Evolutionary conservation across 2,113 vertebrate species (phyloP).

Genomic region (Passer montanus): DNA sequence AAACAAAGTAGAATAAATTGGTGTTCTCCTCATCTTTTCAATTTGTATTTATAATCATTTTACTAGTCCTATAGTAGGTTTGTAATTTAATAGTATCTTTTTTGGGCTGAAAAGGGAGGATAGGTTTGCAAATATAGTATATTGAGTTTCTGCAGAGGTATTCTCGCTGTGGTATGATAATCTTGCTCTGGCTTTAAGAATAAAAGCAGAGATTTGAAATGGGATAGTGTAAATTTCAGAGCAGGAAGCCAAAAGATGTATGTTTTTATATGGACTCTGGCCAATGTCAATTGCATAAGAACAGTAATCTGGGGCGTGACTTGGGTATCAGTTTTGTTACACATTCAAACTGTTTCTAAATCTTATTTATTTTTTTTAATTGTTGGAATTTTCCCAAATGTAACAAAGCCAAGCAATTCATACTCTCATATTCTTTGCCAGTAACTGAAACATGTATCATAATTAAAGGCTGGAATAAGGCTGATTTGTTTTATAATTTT

Average conservation of each 20-base stretch:
- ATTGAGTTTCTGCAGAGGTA: background rate
- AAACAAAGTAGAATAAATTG: background rate
- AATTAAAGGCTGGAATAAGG: background rate
- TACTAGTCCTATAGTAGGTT: background rate
- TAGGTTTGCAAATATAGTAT: background rate
- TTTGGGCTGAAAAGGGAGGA: background rate
- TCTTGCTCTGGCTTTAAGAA: background rate
- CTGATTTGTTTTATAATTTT: background rate
- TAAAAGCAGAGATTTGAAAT: background rate
- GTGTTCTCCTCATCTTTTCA: background rate
- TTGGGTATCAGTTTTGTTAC: slow-evolving; percentile 56
- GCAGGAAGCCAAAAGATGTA: slow-evolving; percentile 13
- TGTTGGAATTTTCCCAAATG: slow-evolving; percentile 55
- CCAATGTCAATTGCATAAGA: slow-evolving; percentile 46
- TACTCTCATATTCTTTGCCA: background rate
- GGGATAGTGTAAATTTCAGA: background rate
- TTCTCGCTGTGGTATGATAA: background rate
- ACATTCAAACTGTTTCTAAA: slow-evolving; percentile 44
- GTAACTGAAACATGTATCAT: background rate
- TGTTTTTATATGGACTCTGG: slow-evolving; percentile 29
- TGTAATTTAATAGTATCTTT: background rate
- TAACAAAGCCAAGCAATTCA: slow-evolving; percentile 48
- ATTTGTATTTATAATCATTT: background rate
- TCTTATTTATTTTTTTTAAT: background rate
- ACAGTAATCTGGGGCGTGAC: slow-evolving; percentile 38